Conservation (phyloP, 2,888 invertebrate genomes). For the Dugesia japonica region DNA sequence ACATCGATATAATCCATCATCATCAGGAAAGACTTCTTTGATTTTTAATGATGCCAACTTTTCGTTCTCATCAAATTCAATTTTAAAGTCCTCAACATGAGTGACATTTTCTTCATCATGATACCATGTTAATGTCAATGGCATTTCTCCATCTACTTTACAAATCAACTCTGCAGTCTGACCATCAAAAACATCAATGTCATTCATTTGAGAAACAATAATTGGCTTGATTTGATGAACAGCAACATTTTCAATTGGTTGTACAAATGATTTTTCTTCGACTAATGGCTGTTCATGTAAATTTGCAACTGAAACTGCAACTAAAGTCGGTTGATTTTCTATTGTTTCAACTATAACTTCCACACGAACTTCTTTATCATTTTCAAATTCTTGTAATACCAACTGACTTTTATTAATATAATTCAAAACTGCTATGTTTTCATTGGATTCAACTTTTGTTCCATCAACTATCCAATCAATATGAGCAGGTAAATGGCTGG, state of each 20-base stretch:
- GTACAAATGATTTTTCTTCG: background rate
- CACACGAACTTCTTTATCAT: background rate
- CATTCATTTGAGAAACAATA: background rate
- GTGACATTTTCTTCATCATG: constrained; percentile 47
- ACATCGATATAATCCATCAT: constrained; percentile 52
- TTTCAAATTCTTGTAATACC: constrained; percentile 2
- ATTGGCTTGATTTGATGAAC: background rate
- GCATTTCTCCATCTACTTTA: constrained; percentile 27
- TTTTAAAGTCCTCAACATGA: constrained; percentile 46
- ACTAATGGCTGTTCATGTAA: background rate
- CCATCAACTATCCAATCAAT: constrained; percentile 50
- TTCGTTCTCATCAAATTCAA: constrained; percentile 43
- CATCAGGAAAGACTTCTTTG: constrained; percentile 47
- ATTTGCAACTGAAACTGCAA: background rate
- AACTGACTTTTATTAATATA: constrained; percentile 13
- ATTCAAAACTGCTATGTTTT: background rate
- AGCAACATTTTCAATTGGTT: background rate
- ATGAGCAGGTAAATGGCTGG: constrained; percentile 41
- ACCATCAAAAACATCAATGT: constrained; percentile 3
- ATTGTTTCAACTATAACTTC: background rate
- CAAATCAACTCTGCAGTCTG: constrained; percentile 36
- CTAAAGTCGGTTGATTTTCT: background rate
- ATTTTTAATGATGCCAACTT: constrained; percentile 45
- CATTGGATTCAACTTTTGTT: constrained; percentile 33
- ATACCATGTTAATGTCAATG: constrained; percentile 41